Evolutionary conservation across 2,113 vertebrate genomes (phyloP).

Genomic region (Peucedramus taeniatus): DNA sequence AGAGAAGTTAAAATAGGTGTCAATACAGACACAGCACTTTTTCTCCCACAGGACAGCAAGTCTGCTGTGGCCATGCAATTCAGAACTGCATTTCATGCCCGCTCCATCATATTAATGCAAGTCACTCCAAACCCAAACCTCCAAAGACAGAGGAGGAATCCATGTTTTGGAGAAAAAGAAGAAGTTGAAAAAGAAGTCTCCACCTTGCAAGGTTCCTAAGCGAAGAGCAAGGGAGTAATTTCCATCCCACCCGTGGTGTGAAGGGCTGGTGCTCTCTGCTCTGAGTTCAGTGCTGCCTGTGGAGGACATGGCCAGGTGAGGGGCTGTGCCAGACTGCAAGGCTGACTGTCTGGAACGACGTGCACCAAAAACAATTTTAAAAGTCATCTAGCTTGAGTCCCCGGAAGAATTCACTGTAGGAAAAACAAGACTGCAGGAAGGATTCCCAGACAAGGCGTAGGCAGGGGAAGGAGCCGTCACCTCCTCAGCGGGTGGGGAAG

Average conservation of each 20-base stretch:
- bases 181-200: neutral
- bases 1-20: constrained; percentile 2
- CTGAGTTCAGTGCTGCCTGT: neutral
- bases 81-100: neutral
- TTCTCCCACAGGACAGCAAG: neutral
- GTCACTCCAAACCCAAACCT: neutral
- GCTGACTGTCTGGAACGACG: neutral
- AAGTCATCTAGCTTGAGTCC: neutral
- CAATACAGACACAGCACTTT: neutral
- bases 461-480: neutral
- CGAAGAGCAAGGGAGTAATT: neutral
- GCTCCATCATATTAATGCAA: neutral
- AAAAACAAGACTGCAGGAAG: neutral
- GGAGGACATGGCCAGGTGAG: neutral
- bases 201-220: neutral
- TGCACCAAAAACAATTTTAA: neutral
- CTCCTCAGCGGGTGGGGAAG: constrained; percentile 83
- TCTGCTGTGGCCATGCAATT: neutral
- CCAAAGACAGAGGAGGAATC: neutral
- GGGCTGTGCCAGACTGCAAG: neutral
- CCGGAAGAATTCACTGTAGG: neutral
- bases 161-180: neutral
- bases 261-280: neutral
- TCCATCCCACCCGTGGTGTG: accelerated
- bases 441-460: neutral